These are phyloP conservation scores for Cottoperca gobio DNA, from an alignment of 2,797 vertebrate species.

Conservation along the genomic window DNA sequence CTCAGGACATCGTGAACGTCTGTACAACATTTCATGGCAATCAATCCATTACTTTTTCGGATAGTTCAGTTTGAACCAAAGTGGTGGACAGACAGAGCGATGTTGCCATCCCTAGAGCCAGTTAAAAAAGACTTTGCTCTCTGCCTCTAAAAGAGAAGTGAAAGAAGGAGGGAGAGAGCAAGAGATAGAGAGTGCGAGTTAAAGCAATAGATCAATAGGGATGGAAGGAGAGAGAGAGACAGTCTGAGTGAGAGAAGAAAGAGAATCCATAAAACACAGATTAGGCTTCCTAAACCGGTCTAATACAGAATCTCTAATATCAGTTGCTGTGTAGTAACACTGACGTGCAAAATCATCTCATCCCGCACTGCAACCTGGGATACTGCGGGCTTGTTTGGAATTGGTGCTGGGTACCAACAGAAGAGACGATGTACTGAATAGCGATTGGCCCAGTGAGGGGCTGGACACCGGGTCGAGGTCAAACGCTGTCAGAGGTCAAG, in stretches of 20 bases:
- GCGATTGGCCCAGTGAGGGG: slow-evolving; percentile 16
- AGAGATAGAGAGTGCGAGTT: neutral
- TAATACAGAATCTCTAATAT: slow-evolving; percentile 26
- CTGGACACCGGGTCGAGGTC: slow-evolving; percentile 46
- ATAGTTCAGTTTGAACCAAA: slow-evolving; percentile 8
- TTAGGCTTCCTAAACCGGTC: slow-evolving; percentile 34
- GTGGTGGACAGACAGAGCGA: neutral
- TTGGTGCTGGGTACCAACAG: neutral
- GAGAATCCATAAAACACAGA: slow-evolving; percentile 46
- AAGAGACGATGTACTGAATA: slow-evolving; percentile 33
- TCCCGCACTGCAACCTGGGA: slow-evolving; percentile 17
- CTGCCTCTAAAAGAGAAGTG: slow-evolving; percentile 8
- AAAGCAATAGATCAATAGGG: slow-evolving; percentile 13
- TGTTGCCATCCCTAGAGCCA: neutral
- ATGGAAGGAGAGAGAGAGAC: neutral
- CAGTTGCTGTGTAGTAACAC: slow-evolving; percentile 6
- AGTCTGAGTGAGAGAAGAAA: slow-evolving; percentile 20
- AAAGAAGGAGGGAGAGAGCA: slow-evolving; percentile 6
- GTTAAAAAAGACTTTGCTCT: slow-evolving; percentile 3
- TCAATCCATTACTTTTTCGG: neutral
- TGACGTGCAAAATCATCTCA: slow-evolving; percentile 19
- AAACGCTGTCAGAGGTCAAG: slow-evolving; percentile 60
- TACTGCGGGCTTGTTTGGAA: slow-evolving; percentile 12
- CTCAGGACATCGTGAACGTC: neutral
- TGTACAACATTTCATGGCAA: neutral